Percentiles rank a stretch among this genome's conserved stretches.
These are phyloP conservation scores for Trissoscelio sp. DNA, from an alignment of 2,888 invertebrate species.

Conservation along the genomic window DNA sequence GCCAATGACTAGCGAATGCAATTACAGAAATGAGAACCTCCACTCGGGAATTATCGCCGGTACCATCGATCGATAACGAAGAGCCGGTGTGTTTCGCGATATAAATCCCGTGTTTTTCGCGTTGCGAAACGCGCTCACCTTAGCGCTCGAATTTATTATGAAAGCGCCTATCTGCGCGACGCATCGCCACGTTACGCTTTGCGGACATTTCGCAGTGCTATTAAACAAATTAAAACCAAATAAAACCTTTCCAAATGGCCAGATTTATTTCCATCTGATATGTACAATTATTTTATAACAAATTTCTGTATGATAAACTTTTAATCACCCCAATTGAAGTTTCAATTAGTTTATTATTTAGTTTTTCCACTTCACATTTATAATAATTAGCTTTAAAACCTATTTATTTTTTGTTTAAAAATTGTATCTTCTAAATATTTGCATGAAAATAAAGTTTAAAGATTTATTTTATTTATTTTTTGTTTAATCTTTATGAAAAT, in stretches of 20 bases:
- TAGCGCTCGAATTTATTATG: slow-evolving; percentile 50
- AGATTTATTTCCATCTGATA: neutral
- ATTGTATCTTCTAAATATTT: no score
- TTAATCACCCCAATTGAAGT: no score
- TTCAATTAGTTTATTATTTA: no score
- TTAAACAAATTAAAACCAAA: slow-evolving; percentile 2
- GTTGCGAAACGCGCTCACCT: slow-evolving; percentile 38
- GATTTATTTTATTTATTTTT: no score
- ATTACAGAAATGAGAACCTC: slow-evolving; percentile 65
- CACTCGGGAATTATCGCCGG: slow-evolving; percentile 44
- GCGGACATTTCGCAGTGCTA: slow-evolving; percentile 12
- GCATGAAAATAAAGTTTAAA: no score
- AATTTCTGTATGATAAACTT: neutral
- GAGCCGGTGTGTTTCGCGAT: slow-evolving; percentile 54
- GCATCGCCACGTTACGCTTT: slow-evolving; percentile 34
- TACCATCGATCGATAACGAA: slow-evolving; percentile 63
- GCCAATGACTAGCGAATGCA: slow-evolving; percentile 62
- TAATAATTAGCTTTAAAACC: no score
- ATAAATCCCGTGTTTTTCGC: slow-evolving; percentile 51
- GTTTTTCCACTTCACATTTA: no score
- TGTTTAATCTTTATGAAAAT: no score
- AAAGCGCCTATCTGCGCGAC: slow-evolving; percentile 36
- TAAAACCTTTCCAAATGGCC: neutral
- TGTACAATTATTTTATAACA: neutral
- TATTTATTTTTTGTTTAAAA: no score